Conservation (phyloP, 2,113 vertebrate species). For the Pseudonaja textilis region DNA sequence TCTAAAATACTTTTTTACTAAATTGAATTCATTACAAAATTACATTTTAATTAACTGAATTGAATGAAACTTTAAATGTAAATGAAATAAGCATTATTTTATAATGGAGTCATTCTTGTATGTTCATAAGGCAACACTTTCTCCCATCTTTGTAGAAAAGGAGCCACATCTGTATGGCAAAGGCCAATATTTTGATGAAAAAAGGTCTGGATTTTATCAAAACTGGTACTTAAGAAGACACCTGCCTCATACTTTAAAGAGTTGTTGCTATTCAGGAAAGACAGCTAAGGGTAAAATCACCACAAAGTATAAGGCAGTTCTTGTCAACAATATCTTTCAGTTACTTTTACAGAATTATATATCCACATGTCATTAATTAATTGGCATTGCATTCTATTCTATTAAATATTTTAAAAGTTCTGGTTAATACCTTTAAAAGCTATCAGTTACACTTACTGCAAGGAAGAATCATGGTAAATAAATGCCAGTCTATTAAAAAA, state of each 20-base stretch:
- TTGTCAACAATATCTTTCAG: background rate
- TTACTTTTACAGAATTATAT: background rate
- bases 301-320: background rate
- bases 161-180: background rate
- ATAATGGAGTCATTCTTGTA: background rate
- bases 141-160: background rate
- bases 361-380: background rate
- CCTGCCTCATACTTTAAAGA: background rate
- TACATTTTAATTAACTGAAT: background rate
- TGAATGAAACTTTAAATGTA: background rate
- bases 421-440: constrained; percentile 9
- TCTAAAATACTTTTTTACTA: background rate
- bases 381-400: background rate
- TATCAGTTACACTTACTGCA: background rate
- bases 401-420: constrained; percentile 3
- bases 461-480: background rate
- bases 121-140: background rate
- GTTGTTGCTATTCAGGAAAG: background rate
- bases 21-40: background rate
- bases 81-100: background rate
- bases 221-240: background rate
- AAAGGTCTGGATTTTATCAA: background rate
- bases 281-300: background rate
- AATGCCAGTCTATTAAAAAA: background rate
- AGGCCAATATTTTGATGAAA: background rate